Evolutionary conservation across 2,888 invertebrate genomes (phyloP).

Genomic region (Lymantria monacha): DNA sequence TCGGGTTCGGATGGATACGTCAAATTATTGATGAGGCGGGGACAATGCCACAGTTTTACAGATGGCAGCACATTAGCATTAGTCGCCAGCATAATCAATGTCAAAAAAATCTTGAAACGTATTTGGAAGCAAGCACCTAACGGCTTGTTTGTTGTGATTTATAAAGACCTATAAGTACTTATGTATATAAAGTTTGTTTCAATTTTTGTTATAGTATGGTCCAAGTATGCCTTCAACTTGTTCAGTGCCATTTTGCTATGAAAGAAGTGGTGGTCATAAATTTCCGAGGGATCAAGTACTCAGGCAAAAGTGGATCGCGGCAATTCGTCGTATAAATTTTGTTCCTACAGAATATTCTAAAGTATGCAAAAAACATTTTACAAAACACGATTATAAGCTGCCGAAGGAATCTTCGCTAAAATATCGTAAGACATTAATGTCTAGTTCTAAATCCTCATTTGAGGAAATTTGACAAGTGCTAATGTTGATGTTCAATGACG

Average conservation of each 20-base stretch:
- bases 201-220: neutral
- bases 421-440: slow-evolving; percentile 8
- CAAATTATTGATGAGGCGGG: no score
- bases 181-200: neutral
- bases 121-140: neutral
- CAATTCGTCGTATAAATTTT: slow-evolving; percentile 11
- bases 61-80: slow-evolving; percentile 10
- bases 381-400: slow-evolving; percentile 7
- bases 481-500: neutral
- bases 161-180: neutral
- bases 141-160: neutral
- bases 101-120: neutral
- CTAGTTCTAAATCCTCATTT: neutral
- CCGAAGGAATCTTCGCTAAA: slow-evolving; percentile 6
- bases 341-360: slow-evolving; percentile 8
- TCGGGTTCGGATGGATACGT: no score
- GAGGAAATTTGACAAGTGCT: neutral
- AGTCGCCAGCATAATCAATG: slow-evolving; percentile 2
- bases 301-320: slow-evolving; percentile 11
- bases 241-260: slow-evolving; percentile 10
- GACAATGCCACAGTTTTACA: neutral
- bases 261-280: slow-evolving; percentile 13
- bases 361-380: slow-evolving; percentile 13
- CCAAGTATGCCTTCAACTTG: slow-evolving; percentile 7
- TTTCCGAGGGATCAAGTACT: slow-evolving; percentile 12